Conservation (phyloP, 2,113 vertebrate genomes). For the Cololabis saira region DNA sequence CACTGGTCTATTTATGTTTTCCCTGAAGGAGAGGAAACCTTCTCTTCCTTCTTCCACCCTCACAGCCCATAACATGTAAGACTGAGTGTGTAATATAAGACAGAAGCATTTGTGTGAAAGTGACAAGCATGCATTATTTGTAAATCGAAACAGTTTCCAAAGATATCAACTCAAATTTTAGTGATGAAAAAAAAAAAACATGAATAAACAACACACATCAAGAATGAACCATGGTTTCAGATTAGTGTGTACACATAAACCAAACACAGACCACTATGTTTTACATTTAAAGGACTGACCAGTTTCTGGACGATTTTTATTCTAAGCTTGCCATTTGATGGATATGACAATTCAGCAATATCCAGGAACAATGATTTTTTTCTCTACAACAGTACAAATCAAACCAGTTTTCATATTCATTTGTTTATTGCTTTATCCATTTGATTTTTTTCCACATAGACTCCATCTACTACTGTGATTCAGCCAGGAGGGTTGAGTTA, state of each 20-base stretch:
- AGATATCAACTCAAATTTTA: neutral
- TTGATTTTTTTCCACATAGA: slow-evolving; percentile 29
- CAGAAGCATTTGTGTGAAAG: slow-evolving; percentile 46
- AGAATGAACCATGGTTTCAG: slow-evolving; percentile 14
- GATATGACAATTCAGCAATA: slow-evolving; percentile 18
- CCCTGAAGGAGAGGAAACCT: slow-evolving; percentile 71
- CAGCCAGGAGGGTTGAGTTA: slow-evolving; percentile 51
- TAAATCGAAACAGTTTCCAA: neutral
- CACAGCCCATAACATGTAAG: slow-evolving; percentile 56
- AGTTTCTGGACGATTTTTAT: slow-evolving; percentile 34
- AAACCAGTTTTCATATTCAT: neutral
- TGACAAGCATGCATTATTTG: slow-evolving; percentile 18
- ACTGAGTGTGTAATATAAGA: slow-evolving; percentile 63
- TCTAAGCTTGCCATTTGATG: slow-evolving; percentile 14
- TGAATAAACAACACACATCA: slow-evolving; percentile 3
- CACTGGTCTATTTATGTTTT: slow-evolving; percentile 71
- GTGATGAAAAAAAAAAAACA: neutral
- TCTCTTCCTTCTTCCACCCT: slow-evolving; percentile 65
- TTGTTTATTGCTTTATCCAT: slow-evolving; percentile 4
- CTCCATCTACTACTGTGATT: slow-evolving; percentile 41
- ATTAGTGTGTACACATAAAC: slow-evolving; percentile 26
- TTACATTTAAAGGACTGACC: neutral
- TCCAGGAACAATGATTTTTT: neutral
- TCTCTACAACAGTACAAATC: neutral
- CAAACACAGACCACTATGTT: too few relatives aligned